phyloP scores from a whole-genome alignment of 1,140 invertebrate species.

The Meloidogyne chitwoodi region DNA sequence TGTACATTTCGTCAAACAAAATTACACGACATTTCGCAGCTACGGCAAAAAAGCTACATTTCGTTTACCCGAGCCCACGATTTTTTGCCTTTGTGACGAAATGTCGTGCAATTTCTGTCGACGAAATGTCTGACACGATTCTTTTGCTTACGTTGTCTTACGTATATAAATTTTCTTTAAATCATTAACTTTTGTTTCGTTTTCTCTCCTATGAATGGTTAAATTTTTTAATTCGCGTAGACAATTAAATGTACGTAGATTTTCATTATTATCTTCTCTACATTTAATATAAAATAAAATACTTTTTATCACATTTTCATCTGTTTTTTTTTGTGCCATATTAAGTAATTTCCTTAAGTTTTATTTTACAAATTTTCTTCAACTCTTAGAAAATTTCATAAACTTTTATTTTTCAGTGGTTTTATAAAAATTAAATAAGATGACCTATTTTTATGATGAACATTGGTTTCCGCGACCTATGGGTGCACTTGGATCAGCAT shows the following conservation, averaged over 20 bases:
- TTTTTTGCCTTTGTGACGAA: no score
- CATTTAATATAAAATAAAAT: not conserved
- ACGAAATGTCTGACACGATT: not conserved
- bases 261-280: not conserved
- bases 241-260: not conserved
- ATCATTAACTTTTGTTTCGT: not conserved
- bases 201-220: not conserved
- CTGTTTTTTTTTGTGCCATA: no score
- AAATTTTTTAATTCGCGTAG: not conserved
- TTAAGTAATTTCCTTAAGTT: not conserved
- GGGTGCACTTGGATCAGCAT: conserved; percentile 4
- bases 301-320: not conserved
- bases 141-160: not conserved
- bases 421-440: not conserved
- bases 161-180: not conserved
- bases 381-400: not conserved
- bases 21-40: no score
- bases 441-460: conserved; percentile 14
- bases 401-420: not conserved
- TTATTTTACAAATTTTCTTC: not conserved
- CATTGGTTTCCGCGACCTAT: conserved; percentile 2
- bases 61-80: no score
- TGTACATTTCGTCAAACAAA: no score
- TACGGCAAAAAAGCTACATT: no score
- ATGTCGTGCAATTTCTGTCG: no score